A percentile compares a stretch with the other conserved stretches of the same genome.
Conservation (phyloP, 2,888 invertebrate genomes). For the Acleris holmiana region DNA sequence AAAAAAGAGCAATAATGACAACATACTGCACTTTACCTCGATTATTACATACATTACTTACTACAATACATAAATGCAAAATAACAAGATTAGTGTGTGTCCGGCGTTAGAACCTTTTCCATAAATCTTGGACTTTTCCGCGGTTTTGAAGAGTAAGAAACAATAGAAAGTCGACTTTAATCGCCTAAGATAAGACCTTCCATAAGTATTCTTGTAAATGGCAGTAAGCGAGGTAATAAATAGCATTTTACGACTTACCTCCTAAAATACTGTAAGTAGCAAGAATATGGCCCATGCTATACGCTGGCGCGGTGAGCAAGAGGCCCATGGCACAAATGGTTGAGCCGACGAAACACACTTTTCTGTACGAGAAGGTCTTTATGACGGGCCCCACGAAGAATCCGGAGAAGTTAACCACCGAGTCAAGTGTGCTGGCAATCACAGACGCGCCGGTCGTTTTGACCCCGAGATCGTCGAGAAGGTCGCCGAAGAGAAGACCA, state of each 20-base stretch:
- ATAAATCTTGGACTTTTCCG: neutral
- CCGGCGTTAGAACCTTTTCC: neutral
- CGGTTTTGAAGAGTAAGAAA: neutral
- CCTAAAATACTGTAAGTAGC: constrained; percentile 90
- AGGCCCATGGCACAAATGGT: constrained; percentile 87
- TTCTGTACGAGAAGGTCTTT: constrained; percentile 89
- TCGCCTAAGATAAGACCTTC: constrained; percentile 4
- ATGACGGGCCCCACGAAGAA: constrained; percentile 90
- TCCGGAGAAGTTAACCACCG: constrained; percentile 91
- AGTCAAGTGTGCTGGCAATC: constrained; percentile 90
- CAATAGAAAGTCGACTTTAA: constrained; percentile 9
- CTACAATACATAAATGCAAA: neutral
- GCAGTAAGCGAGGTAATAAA: constrained; percentile 15
- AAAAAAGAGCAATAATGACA: neutral
- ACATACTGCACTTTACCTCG: neutral
- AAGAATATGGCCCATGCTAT: constrained; percentile 88
- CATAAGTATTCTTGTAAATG: constrained; percentile 16
- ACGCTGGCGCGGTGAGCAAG: constrained; percentile 87
- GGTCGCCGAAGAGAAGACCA: constrained; percentile 90
- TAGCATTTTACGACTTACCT: constrained; percentile 75
- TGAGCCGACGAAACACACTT: constrained; percentile 88
- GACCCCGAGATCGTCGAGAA: constrained; percentile 87
- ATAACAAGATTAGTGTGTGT: neutral
- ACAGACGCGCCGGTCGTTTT: constrained; percentile 90
- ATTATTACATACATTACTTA: no score